Base-by-base conservation (phyloP, 2,888 invertebrate species). In the Tenthredo mesomela region DNA sequence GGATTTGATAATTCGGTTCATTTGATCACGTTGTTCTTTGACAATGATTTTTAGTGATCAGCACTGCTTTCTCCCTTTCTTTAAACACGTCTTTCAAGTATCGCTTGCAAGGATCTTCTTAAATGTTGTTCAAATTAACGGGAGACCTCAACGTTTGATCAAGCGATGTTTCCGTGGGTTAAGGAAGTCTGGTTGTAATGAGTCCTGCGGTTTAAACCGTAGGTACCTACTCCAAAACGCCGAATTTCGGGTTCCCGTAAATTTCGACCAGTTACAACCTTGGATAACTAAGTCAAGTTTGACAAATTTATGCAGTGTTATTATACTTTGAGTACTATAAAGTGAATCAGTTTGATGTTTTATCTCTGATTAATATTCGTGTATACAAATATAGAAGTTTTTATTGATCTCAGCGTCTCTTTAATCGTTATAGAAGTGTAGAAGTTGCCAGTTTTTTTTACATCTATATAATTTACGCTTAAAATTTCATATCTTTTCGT, bases 131-230 rank as follows among this genome's bases (percentile, higher is more conserved):
- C 12, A 33, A 58, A 58, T 78, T 54, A 21, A 21, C n/a, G 54
- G 78, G 54, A 50, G 54, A 78, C 58, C 78, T 78, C 61, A 61
- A 58, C 80, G 80, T 61, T 61, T 18, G 80, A 61, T 40, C 61
- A 80, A 80, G 37, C 58, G 80, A 21, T 61, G 61, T 40, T 37
- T 58, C 33, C 61, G 80, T 21, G 58, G 80, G 80, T 80, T 61
- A 80, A 80, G 80, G 54, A 54, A 47, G 9, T 77, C 50, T 50
- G n/a, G 54, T 50, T 33, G 33, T 25, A 77, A 54, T 77, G 54
- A 40, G 15, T 43, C 6, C 43, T 73, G 40, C 12, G 12, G 25
- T 5, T 12, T 3, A 73, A n/a, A 25, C 25, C 25, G 73, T n/a
- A n/a, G n/a, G n/a, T 73, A 43, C 21, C 21, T 43, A 73, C 18